Base-by-base conservation (phyloP, 53 echinoderm and acorn worm genomes). In the Apostichopus leukothele region DNA sequence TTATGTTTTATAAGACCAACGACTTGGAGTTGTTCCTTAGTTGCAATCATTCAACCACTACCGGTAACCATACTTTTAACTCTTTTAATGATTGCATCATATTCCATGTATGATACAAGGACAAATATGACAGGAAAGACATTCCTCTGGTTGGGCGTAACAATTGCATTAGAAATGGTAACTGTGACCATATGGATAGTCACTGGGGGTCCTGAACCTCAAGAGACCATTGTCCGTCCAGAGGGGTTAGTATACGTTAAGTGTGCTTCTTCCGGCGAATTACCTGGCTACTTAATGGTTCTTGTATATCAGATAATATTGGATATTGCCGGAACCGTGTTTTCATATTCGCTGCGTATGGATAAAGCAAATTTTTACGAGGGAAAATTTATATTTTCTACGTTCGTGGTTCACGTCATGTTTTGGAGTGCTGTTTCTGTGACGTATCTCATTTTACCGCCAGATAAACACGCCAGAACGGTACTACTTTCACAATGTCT, bases 301-400 rank as follows among this genome's bases (percentile, higher is more conserved):
- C 83, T 93, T n/a, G 77, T 83, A 20, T 95, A 86, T 73, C 84
- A 89, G 25, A 60, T 92, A 10, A 73, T 19, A 13, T 84, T 93
- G 59, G 89, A 93, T 52, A 39, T 86, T 81, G 10, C 86, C 39
- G 93, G 93, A 7, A 76, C 91, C 16, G 76, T 89, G 26, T 54
- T 91, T 22, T 89, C 93, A 0, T 89, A 83, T 74, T 76, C 74
- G 51, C 88, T 86, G 89, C 90, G 93, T 11, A 92, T 79, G 16
- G 73, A 83, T 22, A 92, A 89, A 23, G 94, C 90, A 12, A 97
- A 97, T 86, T 97, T 92, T 73, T 90, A 90, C 27, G 97, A 96
- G 57, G 93, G 95, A 1, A 96, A 96, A 76, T 96, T 96, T 75
- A 59, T 93, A 60, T 96, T 96, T 83, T 96, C 91, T 59, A 86